These are phyloP conservation scores for Calidris pugnax DNA, from an alignment of 2,113 vertebrate species.

Conservation along the genomic window DNA sequence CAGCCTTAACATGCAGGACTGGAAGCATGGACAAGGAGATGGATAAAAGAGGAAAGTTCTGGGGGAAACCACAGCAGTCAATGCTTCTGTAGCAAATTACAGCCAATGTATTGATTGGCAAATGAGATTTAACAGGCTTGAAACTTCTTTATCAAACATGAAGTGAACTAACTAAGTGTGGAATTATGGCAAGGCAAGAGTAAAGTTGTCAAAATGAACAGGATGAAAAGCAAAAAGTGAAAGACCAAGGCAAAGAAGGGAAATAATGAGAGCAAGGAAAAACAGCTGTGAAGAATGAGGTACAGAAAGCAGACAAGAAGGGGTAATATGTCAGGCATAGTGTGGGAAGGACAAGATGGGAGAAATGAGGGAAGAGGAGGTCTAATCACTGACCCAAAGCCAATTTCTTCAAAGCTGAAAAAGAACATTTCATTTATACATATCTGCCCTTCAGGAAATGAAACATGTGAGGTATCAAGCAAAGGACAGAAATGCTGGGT, in stretches of 20 bases:
- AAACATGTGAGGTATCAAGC: background rate
- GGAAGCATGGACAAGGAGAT: background rate
- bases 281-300: background rate
- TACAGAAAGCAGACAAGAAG: background rate
- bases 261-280: background rate
- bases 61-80: background rate
- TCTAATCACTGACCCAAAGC: background rate
- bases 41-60: background rate
- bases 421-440: background rate
- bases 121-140: background rate
- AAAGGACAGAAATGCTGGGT: background rate
- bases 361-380: background rate
- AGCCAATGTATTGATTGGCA: background rate
- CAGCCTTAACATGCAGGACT: background rate
- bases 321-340: background rate
- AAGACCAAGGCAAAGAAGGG: background rate
- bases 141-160: background rate
- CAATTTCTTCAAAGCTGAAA: background rate
- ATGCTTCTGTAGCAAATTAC: background rate
- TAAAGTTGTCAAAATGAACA: background rate
- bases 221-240: background rate
- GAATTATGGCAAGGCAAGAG: background rate
- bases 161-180: background rate
- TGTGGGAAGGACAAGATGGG: background rate
- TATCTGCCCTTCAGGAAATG: background rate